Conservation (phyloP, 2,113 vertebrate species). For the Fregetta grallaria region DNA sequence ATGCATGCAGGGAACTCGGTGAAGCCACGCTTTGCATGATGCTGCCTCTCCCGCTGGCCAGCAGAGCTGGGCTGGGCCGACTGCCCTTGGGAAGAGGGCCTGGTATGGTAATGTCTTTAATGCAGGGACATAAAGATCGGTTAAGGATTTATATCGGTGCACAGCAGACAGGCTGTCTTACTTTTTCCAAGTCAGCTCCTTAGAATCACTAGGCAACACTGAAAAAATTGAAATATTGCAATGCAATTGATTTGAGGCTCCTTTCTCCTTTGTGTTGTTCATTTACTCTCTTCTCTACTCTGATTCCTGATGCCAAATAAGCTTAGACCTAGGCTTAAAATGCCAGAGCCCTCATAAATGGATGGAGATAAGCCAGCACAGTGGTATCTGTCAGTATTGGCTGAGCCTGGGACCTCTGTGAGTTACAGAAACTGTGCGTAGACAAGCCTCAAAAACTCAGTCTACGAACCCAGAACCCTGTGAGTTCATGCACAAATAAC, state of each 20-base stretch:
- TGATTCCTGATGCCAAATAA: not conserved
- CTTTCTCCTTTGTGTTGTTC: not conserved
- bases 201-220: not conserved
- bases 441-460: too few relatives aligned
- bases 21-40: not conserved
- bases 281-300: not conserved
- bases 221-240: not conserved
- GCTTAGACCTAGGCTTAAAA: not conserved
- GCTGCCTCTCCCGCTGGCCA: not conserved
- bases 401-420: not conserved
- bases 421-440: too few relatives aligned
- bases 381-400: not conserved
- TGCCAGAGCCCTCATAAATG: not conserved
- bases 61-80: not conserved
- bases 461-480: too few relatives aligned
- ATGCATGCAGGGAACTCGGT: not conserved
- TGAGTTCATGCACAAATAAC: not conserved
- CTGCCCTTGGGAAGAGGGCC: not conserved
- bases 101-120: not conserved
- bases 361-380: not conserved
- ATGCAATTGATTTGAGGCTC: not conserved
- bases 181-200: not conserved
- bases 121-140: rapidly evolving
- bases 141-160: not conserved
- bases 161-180: not conserved